Percentiles rank a stretch among this genome's conserved stretches.
These are phyloP conservation scores for Rostratula benghalensis DNA, from an alignment of 2,113 vertebrate species.

Conservation along the genomic window DNA sequence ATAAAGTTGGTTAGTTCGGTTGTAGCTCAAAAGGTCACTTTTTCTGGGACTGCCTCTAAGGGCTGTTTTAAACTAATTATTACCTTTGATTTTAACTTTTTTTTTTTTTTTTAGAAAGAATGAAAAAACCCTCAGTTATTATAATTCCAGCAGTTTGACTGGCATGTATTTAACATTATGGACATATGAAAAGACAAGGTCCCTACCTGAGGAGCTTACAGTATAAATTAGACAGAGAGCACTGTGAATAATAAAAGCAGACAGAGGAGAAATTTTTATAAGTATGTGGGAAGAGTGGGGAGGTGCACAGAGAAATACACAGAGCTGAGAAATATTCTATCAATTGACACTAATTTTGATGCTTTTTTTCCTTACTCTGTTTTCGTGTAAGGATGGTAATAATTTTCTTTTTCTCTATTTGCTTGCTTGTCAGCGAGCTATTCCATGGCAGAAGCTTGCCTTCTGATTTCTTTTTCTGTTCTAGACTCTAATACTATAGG, in stretches of 20 bases:
- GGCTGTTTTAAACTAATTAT: constrained; percentile 62
- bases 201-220: constrained; percentile 29
- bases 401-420: constrained; percentile 11
- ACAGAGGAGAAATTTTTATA: not conserved
- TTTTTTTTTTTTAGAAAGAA: constrained; percentile 9
- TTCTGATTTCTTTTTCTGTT: constrained; percentile 10
- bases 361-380: constrained; percentile 10
- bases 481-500: not conserved
- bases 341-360: constrained; percentile 11
- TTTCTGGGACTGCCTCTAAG: constrained; percentile 41
- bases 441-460: not conserved
- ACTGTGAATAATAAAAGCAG: constrained; percentile 20
- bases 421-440: not conserved
- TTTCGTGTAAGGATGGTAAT: not conserved
- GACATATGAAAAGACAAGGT: constrained; percentile 19
- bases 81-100: constrained; percentile 64
- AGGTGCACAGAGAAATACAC: not conserved
- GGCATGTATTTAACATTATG: constrained; percentile 30
- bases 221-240: constrained; percentile 36
- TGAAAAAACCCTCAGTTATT: not conserved
- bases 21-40: constrained; percentile 64
- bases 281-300: not conserved
- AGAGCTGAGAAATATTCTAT: not conserved
- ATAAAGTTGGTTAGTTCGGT: constrained; percentile 48
- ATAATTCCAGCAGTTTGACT: constrained; percentile 42